phyloP scores from a whole-genome alignment of 2,888 invertebrate species.

The Cotesia congregata region DNA sequence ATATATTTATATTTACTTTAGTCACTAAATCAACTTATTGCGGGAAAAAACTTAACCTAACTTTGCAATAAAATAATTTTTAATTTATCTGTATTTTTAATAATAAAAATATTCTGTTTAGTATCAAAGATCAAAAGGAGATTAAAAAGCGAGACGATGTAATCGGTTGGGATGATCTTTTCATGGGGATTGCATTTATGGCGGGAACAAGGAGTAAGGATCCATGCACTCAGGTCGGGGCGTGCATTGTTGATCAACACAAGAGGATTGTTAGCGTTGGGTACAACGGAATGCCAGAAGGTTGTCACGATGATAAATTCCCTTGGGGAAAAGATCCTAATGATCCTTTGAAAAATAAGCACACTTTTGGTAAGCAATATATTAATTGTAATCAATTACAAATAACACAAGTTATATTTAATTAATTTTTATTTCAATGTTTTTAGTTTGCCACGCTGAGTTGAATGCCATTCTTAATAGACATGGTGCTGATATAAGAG shows the following conservation, averaged over 20 bases:
- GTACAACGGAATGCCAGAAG: constrained; percentile 97
- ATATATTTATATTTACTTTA: too few species aligned
- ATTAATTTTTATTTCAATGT: constrained; percentile 33
- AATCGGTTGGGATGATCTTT: constrained; percentile 93
- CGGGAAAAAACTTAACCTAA: too few species aligned
- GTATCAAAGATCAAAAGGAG: too few species aligned
- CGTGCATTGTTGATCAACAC: constrained; percentile 90
- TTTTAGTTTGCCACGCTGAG: constrained; percentile 95
- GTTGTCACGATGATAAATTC: constrained; percentile 89
- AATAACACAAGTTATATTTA: too few species aligned
- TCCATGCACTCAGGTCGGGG: constrained; percentile 93
- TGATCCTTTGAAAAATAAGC: constrained; percentile 81
- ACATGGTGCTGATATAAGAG: constrained; percentile 82
- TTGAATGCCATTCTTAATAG: constrained; percentile 97
- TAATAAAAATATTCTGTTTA: too few species aligned
- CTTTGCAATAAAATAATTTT: too few species aligned
- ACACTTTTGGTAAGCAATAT: constrained; percentile 84
- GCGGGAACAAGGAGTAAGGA: constrained; percentile 96
- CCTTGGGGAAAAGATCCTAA: constrained; percentile 85
- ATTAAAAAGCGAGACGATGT: constrained; percentile 76
- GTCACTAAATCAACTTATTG: too few species aligned
- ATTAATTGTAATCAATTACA: too few species aligned
- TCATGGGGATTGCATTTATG: constrained; percentile 93
- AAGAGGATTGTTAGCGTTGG: constrained; percentile 94
- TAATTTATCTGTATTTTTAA: too few species aligned